A percentile compares a stretch with the other conserved stretches of the same genome.
phyloP scores from a whole-genome alignment of 2,797 vertebrate genomes.

The Melanotaenia trifasciata region DNA sequence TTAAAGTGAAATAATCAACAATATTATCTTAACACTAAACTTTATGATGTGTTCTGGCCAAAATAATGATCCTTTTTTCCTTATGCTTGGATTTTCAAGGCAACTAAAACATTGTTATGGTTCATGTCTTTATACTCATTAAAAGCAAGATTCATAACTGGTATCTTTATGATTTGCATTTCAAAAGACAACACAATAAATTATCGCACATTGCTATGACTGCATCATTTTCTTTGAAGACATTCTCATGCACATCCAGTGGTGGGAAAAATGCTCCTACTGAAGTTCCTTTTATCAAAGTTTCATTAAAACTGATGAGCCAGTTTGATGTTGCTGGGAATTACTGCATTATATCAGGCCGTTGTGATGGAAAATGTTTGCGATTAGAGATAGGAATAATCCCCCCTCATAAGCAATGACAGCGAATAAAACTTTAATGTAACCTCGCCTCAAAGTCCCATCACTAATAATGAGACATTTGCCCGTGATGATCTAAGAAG shows the following conservation, averaged over 20 bases:
- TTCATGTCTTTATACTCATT: constrained; percentile 28
- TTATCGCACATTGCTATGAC: constrained; percentile 35
- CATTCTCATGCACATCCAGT: constrained; percentile 30
- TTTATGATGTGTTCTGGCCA: constrained; percentile 2
- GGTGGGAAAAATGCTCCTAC: constrained; percentile 24
- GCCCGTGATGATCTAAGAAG: constrained; percentile 58
- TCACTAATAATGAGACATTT: constrained; percentile 71
- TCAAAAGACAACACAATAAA: constrained; percentile 54
- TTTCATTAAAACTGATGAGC: constrained; percentile 63
- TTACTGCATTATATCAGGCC: constrained; percentile 38
- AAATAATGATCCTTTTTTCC: constrained; percentile 35
- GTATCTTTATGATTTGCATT: constrained; percentile 57
- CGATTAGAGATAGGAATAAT: constrained; percentile 53
- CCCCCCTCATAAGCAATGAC: constrained; percentile 59
- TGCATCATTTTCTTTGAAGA: constrained; percentile 46
- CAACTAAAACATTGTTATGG: constrained; percentile 9
- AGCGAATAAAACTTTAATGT: constrained; percentile 64
- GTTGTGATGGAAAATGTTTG: constrained; percentile 55
- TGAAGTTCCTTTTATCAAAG: constrained; percentile 61
- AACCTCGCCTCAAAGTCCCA: constrained; percentile 54
- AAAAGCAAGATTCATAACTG: constrained; percentile 26
- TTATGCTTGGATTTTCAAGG: constrained; percentile 11
- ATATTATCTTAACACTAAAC: constrained; percentile 45
- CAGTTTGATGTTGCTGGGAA: constrained; percentile 51
- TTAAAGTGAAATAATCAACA: constrained; percentile 25